Evolutionary conservation across 2,888 invertebrate genomes (phyloP).

Genomic region (Hecatera dysodea): DNA sequence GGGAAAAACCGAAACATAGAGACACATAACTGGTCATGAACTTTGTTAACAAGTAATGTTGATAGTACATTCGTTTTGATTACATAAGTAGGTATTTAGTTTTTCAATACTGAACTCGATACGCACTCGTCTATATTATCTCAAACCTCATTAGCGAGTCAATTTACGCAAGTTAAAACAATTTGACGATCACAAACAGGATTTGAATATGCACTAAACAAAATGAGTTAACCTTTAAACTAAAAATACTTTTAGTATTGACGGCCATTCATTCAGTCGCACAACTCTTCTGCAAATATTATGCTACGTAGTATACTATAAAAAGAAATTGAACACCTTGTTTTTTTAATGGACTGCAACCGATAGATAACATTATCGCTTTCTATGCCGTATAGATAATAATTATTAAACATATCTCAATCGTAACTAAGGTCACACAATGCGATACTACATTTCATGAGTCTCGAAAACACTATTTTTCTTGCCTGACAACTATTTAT

Average conservation of each 20-base stretch:
- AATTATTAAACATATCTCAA: conserved; percentile 32
- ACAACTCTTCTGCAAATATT: conserved; percentile 4
- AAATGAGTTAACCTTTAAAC: conserved; percentile 9
- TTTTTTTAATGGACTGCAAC: conserved; percentile 28
- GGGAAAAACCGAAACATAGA: conserved; percentile 12
- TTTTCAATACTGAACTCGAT: conserved; percentile 14
- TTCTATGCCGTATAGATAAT: conserved; percentile 38
- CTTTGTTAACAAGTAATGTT: conserved; percentile 13
- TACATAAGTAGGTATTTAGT: conserved; percentile 21
- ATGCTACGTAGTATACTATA: conserved; percentile 8
- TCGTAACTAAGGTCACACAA: conserved; percentile 43
- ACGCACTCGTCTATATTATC: conserved; percentile 21
- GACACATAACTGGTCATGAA: conserved; percentile 13
- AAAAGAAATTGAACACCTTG: conserved; percentile 35
- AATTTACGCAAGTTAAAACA: neutral
- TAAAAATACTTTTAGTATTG: conserved; percentile 34
- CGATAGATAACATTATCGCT: conserved; percentile 42
- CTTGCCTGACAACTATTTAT: conserved; percentile 42
- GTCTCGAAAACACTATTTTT: conserved; percentile 7
- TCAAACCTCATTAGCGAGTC: conserved; percentile 12
- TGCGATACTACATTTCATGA: neutral
- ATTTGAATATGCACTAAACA: neutral
- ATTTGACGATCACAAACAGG: conserved; percentile 9
- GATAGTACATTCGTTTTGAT: conserved; percentile 21
- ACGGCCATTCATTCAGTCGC: conserved; percentile 16